These are phyloP conservation scores for Cylloceria caligata DNA, from an alignment of 2,888 invertebrate species.

Conservation along the genomic window DNA sequence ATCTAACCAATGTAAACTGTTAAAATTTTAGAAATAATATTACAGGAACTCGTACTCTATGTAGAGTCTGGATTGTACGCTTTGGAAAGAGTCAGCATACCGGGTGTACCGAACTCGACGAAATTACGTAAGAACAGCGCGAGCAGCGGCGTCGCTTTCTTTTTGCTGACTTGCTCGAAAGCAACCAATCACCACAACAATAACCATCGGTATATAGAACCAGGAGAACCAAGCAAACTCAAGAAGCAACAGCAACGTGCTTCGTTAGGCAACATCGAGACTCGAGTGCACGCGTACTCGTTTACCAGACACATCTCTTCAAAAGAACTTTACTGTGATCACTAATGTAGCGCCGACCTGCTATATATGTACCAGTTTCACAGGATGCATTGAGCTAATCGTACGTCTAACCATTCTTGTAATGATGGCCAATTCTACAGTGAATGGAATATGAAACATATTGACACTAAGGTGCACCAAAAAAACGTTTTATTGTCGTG, in stretches of 20 bases:
- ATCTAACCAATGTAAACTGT: neutral
- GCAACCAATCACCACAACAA: slow-evolving; percentile 31
- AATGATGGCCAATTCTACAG: too few species aligned
- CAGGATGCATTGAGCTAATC: too few species aligned
- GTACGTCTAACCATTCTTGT: too few species aligned
- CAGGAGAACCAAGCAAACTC: slow-evolving; percentile 8
- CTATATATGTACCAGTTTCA: too few species aligned
- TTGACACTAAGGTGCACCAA: too few species aligned
- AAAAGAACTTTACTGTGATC: neutral
- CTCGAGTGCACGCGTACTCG: slow-evolving; percentile 13
- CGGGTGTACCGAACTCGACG: slow-evolving; percentile 60
- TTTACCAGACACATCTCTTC: slow-evolving; percentile 2
- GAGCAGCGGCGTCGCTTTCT: slow-evolving; percentile 79
- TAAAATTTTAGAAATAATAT: neutral
- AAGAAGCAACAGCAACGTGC: slow-evolving; percentile 25
- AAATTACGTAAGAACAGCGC: slow-evolving; percentile 76
- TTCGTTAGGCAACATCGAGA: slow-evolving; percentile 34
- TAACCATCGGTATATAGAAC: slow-evolving; percentile 5
- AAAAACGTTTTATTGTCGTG: too few species aligned
- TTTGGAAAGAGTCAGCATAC: slow-evolving; percentile 72
- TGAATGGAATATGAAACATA: too few species aligned
- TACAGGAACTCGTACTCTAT: neutral
- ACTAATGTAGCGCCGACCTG: neutral
- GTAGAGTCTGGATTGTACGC: slow-evolving; percentile 65
- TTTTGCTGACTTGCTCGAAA: slow-evolving; percentile 76